Evolutionary conservation across 1,140 invertebrate genomes (phyloP).

Genomic region (Heterodera carotae): DNA sequence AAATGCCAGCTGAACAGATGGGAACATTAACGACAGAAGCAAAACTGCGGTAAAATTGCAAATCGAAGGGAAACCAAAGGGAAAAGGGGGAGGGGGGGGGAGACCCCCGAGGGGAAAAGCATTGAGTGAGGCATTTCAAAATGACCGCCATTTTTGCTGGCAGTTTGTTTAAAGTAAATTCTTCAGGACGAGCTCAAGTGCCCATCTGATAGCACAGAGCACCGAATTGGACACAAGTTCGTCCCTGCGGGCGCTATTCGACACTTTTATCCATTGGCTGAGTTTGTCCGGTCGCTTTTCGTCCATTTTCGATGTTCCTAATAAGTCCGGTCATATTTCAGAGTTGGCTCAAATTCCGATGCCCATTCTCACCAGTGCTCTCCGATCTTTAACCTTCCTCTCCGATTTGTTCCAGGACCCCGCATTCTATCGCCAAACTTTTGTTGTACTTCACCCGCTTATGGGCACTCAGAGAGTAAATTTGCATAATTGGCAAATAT

Average conservation of each 20-base stretch:
- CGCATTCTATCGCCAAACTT: slow-evolving; percentile 47
- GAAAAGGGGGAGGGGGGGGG: no score
- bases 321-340: slow-evolving; percentile 11
- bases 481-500: background rate
- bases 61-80: background rate
- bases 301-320: background rate
- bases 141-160: background rate
- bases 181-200: slow-evolving; percentile 45
- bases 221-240: slow-evolving; percentile 57
- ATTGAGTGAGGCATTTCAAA: slow-evolving; percentile 5
- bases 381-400: slow-evolving; percentile 41
- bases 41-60: slow-evolving; percentile 1
- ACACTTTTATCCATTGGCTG: slow-evolving; percentile 58
- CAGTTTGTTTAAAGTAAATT: no score
- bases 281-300: slow-evolving; percentile 16
- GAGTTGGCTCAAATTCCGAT: slow-evolving; percentile 10
- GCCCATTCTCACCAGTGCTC: slow-evolving; percentile 23
- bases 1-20: background rate
- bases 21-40: background rate
- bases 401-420: slow-evolving; percentile 61
- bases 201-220: slow-evolving; percentile 47
- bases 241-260: slow-evolving; percentile 57
- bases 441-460: slow-evolving; percentile 42
- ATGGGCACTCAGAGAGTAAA: slow-evolving; percentile 21
- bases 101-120: no score